These are phyloP conservation scores for Listrodromus nycthemerus DNA, from an alignment of 2,888 invertebrate species.

Conservation along the genomic window DNA sequence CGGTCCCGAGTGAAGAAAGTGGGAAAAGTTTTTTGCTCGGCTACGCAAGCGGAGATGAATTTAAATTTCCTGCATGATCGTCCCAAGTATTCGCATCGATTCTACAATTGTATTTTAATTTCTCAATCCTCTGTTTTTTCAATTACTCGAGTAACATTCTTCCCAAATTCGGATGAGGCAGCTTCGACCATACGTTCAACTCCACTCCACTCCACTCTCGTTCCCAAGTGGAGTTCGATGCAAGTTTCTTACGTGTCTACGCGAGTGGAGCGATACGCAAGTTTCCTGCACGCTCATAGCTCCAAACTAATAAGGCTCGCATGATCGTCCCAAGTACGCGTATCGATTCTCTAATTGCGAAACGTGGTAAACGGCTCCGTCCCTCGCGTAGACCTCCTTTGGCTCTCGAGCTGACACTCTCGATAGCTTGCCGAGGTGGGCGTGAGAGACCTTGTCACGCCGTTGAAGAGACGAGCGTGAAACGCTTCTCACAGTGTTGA, in stretches of 20 bases:
- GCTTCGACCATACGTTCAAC: no score
- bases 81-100: no score
- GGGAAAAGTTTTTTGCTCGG: not conserved
- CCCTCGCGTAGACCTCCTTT: not conserved
- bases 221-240: not conserved
- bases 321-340: slow-evolving; percentile 26
- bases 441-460: slow-evolving; percentile 57
- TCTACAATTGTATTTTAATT: not conserved
- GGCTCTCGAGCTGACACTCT: not conserved
- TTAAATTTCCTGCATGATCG: not conserved
- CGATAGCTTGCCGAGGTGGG: slow-evolving; percentile 34
- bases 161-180: no score
- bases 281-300: not conserved
- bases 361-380: not conserved
- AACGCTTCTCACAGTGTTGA: not conserved
- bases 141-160: not conserved
- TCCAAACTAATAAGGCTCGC: slow-evolving; percentile 47
- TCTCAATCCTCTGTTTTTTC: not conserved
- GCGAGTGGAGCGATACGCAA: no score
- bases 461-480: slow-evolving; percentile 22
- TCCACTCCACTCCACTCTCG: no score
- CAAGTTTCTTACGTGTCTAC: not conserved
- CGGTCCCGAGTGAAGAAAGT: not conserved
- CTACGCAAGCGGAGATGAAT: not conserved
- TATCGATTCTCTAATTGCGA: slow-evolving; percentile 56